These are phyloP conservation scores for Amphiprion percula DNA, from an alignment of 2,113 vertebrate species.

Conservation along the genomic window DNA sequence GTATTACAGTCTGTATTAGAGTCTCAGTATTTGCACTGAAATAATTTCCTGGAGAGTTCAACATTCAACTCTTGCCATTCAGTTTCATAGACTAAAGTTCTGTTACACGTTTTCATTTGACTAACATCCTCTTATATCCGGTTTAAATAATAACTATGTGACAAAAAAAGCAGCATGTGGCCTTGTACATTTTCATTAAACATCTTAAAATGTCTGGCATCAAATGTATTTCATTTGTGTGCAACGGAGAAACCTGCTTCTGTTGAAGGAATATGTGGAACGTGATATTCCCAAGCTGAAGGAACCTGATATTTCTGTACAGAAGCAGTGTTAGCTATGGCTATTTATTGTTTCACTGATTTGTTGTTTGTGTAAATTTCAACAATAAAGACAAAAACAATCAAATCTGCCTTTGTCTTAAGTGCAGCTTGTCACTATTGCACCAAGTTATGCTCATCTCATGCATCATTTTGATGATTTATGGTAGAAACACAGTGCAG, in stretches of 20 bases:
- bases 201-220: not conserved
- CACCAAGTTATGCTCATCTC: not conserved
- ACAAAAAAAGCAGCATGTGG: slow-evolving; percentile 1
- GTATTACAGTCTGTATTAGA: not conserved
- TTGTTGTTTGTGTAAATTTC: slow-evolving; percentile 49
- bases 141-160: slow-evolving; percentile 3
- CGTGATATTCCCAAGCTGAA: slow-evolving; percentile 1
- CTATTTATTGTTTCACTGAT: slow-evolving; percentile 70
- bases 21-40: slow-evolving; percentile 37
- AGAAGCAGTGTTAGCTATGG: slow-evolving; percentile 28
- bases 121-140: slow-evolving; percentile 27
- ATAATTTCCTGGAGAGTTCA: not conserved
- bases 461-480: not conserved
- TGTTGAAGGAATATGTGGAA: slow-evolving; percentile 2
- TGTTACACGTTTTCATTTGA: not conserved
- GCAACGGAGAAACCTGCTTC: not conserved
- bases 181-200: slow-evolving; percentile 1
- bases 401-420: not conserved
- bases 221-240: not conserved
- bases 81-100: not conserved
- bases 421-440: not conserved
- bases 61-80: not conserved
- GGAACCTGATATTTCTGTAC: not conserved
- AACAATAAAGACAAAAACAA: slow-evolving; percentile 62
- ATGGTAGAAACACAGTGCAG: not conserved